Base-by-base conservation (phyloP, 2,888 invertebrate species). In the Helobdella robusta region DNA sequence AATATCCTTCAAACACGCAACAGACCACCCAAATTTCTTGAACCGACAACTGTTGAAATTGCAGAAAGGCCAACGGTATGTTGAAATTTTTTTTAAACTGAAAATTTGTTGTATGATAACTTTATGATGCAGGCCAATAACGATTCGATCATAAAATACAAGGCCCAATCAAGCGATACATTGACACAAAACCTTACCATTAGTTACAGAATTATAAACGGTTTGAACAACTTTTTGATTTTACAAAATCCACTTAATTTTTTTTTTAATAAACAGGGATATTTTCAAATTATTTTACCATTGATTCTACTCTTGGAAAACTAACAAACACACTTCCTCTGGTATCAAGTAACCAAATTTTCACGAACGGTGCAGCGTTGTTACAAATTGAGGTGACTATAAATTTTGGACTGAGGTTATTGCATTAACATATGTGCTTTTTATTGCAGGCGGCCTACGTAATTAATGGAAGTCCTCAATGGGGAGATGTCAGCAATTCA, bases 401-500 rank as follows among this genome's bases (percentile, higher is more conserved):
- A 18, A 28, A 23, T 6, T 36, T n/a, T n/a, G 30, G 18, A 56
- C 23, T 11, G n/a, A 11, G 30, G n/a, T 5, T 30, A 56, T 30
- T 30, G 56, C n/a, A 30, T 30, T 56, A 15, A 30, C 20, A 35
- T 8, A 35, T n/a, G 15, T 34, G 20, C n/a, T 28, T 15, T 59
- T 59, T n/a, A 6, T 48, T 52, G 20, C 52, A 65, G 65, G 65
- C 65, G 4, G 59, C 59, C n/a, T 59, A 60, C 23, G 0, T 65
- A 15, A n/a, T 60, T 6, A 15, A 23, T n/a, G 44, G 46, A 28
- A n/a, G 28, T n/a, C 25, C 50, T 25, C 20, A 25, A n/a, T 65
- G 50, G 35, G 34, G 25, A 20, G 30, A 64, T 63, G 15, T 40
- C 2, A n/a, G 3, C 23, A 30, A 64, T 5, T 58, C 64, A 25